Evolutionary conservation across 35 echinoderm and acorn worm species (phyloP).

Genomic region (Chiridota heheva): DNA sequence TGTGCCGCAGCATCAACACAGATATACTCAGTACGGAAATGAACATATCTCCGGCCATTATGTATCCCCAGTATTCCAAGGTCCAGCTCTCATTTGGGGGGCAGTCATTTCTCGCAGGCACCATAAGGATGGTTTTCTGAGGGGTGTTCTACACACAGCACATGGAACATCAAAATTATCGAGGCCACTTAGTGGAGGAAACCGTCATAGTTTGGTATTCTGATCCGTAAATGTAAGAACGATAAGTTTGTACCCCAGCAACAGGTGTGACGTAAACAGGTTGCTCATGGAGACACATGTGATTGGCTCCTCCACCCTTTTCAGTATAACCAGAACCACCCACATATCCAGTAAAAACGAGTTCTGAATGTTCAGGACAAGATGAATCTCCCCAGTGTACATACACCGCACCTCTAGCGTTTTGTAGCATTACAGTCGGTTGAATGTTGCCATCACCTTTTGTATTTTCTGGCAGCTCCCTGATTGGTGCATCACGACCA

Average conservation of each 20-base stretch:
- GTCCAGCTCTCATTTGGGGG: slow-evolving; percentile 46
- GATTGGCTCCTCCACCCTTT: slow-evolving; percentile 37
- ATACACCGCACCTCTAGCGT: too few relatives aligned
- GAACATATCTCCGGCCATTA: slow-evolving; percentile 35
- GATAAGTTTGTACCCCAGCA: slow-evolving; percentile 3
- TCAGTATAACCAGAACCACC: slow-evolving; percentile 34
- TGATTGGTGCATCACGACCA: too few relatives aligned
- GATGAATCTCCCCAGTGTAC: too few relatives aligned
- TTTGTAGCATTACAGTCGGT: too few relatives aligned
- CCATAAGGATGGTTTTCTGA: slow-evolving; percentile 25
- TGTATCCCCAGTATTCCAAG: slow-evolving; percentile 60
- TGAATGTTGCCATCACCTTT: too few relatives aligned
- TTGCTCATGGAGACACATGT: slow-evolving; percentile 28
- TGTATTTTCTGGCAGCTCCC: too few relatives aligned
- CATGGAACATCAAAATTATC: slow-evolving; percentile 19
- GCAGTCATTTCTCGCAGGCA: slow-evolving; percentile 51
- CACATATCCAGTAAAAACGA: too few relatives aligned
- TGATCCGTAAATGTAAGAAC: slow-evolving; percentile 37
- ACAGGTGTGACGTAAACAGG: slow-evolving; percentile 46
- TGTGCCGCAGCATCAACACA: slow-evolving; percentile 48
- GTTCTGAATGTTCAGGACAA: too few relatives aligned
- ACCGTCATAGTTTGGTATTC: slow-evolving; percentile 32
- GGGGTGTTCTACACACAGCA: slow-evolving; percentile 52
- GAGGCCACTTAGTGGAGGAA: not conserved
- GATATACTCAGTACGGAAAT: slow-evolving; percentile 26